phyloP scores from a whole-genome alignment of 2,888 invertebrate species.

The Schizaphis graminum region DNA sequence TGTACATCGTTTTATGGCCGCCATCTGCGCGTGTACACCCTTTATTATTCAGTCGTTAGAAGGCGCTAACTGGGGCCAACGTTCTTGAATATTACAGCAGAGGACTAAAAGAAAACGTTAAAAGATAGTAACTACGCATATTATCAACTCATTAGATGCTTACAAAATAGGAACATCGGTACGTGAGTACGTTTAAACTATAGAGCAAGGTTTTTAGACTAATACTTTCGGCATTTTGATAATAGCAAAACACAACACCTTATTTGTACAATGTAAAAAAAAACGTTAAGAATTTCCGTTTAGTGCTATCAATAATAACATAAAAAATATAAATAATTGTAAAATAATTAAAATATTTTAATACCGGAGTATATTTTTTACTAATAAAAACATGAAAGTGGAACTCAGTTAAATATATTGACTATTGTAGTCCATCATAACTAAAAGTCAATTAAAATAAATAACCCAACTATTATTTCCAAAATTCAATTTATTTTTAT shows the following conservation, averaged over 20 bases:
- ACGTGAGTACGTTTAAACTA: neutral
- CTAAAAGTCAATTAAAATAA: neutral
- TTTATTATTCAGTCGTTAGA: constrained; percentile 62
- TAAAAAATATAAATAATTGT: neutral
- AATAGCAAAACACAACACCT: neutral
- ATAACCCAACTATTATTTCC: neutral
- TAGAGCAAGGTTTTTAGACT: constrained; percentile 13
- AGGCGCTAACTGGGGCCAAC: constrained; percentile 32
- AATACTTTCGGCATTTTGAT: neutral
- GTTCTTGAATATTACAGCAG: constrained; percentile 35
- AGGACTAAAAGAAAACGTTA: constrained; percentile 41
- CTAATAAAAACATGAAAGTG: neutral
- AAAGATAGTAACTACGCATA: constrained; percentile 28
- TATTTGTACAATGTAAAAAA: neutral
- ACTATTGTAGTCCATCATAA: neutral
- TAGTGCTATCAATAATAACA: neutral
- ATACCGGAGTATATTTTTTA: neutral
- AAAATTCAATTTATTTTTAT: neutral
- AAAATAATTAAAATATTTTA: neutral
- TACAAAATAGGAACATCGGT: neutral
- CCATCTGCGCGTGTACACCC: constrained; percentile 46
- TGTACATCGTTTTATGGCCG: constrained; percentile 41
- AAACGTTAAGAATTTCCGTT: neutral
- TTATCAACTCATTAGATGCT: constrained; percentile 43
- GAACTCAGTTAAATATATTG: neutral